Evolutionary conservation across 2,888 invertebrate species (phyloP), one percentile per base, ranked within the genome.

Genomic region (Gerosis bhagava): DNA sequence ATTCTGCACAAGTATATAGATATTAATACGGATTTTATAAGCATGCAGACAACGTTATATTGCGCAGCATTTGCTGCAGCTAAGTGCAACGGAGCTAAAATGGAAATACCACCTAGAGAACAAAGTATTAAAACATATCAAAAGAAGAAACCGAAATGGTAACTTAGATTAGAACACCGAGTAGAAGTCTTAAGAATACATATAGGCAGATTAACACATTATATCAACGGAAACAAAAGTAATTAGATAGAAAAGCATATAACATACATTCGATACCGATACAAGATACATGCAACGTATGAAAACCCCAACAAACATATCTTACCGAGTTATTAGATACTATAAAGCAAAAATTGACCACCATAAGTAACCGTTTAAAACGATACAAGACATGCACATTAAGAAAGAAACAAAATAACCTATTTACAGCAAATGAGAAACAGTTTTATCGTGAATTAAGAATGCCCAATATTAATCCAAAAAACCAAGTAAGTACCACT

Each of bases 121-220:
- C 15, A 15, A 15, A 12, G 7, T 25, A n/a, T 15, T 15, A 29
- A 4, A 29, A 16, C n/a, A n/a, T n/a, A n/a, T n/a, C n/a, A 15
- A 8, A 8, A 1, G 15, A 29, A 29, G 25, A 36, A 36, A 16
- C 36, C 36, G 2, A 36, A 24, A 10, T 36, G 36, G 36, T 15
- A 24, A 10, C n/a, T 36, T 6, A 24, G 36, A 24, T 5, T 36
- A 5, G 36, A 36, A 15, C 19, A 12, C 1, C 24, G 11, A 26
- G 26, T 37, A 11, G 37, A 37, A 11, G 37, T 17, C 2, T 8
- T 37, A 10, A 16, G 37, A 10, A 8, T 7, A 1, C 22, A 37
- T 4, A 37, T 37, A 15, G 37, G 37, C 1, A 16, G 37, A 12
- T 3, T 37, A 8, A 37, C 26, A 26, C 37, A 37, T 1, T 37